These are phyloP conservation scores for Acanthurus tractus DNA, from an alignment of 2,797 vertebrate genomes.

Conservation along the genomic window DNA sequence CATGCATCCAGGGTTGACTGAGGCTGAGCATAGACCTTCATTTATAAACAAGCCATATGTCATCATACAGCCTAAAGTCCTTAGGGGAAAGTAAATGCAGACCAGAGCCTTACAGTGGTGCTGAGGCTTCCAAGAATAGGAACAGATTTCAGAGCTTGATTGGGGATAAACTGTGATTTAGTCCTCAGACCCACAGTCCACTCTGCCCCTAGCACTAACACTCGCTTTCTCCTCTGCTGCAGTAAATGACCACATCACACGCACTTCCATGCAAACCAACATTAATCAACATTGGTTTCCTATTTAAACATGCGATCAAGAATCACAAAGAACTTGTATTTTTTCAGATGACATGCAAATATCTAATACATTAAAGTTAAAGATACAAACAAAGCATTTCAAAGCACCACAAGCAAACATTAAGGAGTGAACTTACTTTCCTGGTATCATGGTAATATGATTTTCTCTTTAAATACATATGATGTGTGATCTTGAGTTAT, in stretches of 20 bases:
- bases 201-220: conserved; percentile 41
- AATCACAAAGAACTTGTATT: not conserved
- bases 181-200: conserved; percentile 54
- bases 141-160: conserved; percentile 79
- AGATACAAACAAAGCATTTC: not conserved
- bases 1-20: conserved; percentile 45
- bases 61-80: conserved; percentile 58
- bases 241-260: conserved; percentile 42
- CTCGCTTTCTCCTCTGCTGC: conserved; percentile 42
- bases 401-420: not conserved
- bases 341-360: not conserved
- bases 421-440: too few relatives aligned
- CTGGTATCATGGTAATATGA: not conserved
- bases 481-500: not conserved
- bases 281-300: conserved; percentile 17
- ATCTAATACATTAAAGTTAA: not conserved
- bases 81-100: conserved; percentile 66
- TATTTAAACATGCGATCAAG: conserved; percentile 23
- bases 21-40: conserved; percentile 53
- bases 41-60: conserved; percentile 75
- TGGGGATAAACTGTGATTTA: conserved; percentile 82
- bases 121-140: conserved; percentile 72
- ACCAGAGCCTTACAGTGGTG: conserved; percentile 42
- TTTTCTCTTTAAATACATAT: not conserved
- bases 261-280: conserved; percentile 14